Base-by-base conservation (phyloP, 2,113 vertebrate genomes). In the Thryonomys swinderianus region DNA sequence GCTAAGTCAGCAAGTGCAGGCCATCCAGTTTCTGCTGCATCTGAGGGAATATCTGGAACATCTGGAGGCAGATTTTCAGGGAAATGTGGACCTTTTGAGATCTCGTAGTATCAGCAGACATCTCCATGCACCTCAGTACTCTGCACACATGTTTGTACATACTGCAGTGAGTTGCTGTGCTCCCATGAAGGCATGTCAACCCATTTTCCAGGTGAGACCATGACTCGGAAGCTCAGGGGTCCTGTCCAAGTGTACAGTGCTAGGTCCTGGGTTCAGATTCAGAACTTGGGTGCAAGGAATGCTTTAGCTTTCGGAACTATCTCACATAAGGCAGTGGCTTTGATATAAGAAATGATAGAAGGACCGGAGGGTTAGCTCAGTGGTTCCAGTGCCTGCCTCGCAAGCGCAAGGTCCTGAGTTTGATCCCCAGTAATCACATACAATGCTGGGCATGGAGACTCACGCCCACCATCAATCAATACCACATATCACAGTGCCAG, bases 21-120 rank as follows among this genome's bases (percentile, higher is more conserved):
- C 66, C 27, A 9, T 40, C 94, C 45, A 17, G 69, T 16, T 90
- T 85, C 64, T 82, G 42, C 64, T 82, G 42, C n/a, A 85, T 71
- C 40, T 94, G 73, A 87, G 27, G 40, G 67, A 89, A 85, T 48
- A 89, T 45, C 45, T 23, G 18, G 83, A 83, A 80, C 64, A 87
- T 84, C 76, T 87, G 61, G 74, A 87, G 74, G 71, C 85, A 61
- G 76, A 51, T 88, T 85, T 23, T 64, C 95, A 64, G 40, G 45
- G 73, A 88, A 81, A 69, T 85, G 59, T 85, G 74, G 87, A 8
- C 74, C 92, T 81, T 76, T 89, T 32, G 48, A 94, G 73, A 67
- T 69, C 11, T 53, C 95, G 3, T 10, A 53, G 40, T 88, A 71
- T 42, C 53, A 37, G 11, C 23, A 92, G 53, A 10, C 62, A 51